phyloP scores from a whole-genome alignment of 2,888 invertebrate species.

The Bruchidius siliquastri region DNA sequence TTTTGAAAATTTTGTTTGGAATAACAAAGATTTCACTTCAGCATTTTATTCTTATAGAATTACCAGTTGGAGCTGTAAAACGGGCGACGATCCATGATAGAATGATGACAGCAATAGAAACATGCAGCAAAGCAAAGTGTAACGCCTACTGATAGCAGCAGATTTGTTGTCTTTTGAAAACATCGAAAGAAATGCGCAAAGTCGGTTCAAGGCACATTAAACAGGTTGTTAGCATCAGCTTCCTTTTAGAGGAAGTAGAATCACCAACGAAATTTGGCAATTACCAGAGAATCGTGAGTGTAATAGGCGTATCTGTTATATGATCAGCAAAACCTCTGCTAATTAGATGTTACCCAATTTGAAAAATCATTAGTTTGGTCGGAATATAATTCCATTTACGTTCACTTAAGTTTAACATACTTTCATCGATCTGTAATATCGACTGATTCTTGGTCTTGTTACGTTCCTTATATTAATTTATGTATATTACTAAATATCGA shows the following conservation, averaged over 20 bases:
- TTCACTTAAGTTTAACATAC: neutral
- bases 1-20: too few relatives aligned
- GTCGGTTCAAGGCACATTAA: too few relatives aligned
- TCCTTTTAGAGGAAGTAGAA: neutral
- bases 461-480: neutral
- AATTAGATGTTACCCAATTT: neutral
- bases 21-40: too few relatives aligned
- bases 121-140: too few relatives aligned
- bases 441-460: neutral
- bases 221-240: too few relatives aligned
- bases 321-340: neutral
- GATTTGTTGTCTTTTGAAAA: too few relatives aligned
- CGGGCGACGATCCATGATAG: too few relatives aligned
- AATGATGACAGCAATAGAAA: too few relatives aligned
- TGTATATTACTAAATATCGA: neutral
- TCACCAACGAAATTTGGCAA: neutral
- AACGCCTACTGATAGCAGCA: too few relatives aligned
- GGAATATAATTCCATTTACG: neutral
- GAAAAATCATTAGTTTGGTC: neutral
- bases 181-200: too few relatives aligned
- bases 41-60: too few relatives aligned
- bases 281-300: neutral
- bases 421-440: neutral
- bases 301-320: neutral
- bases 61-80: too few relatives aligned